A percentile compares a stretch with the other conserved stretches of the same genome.
These are phyloP conservation scores for Eremobia ochroleuca DNA, from an alignment of 2,888 invertebrate species.

Conservation along the genomic window DNA sequence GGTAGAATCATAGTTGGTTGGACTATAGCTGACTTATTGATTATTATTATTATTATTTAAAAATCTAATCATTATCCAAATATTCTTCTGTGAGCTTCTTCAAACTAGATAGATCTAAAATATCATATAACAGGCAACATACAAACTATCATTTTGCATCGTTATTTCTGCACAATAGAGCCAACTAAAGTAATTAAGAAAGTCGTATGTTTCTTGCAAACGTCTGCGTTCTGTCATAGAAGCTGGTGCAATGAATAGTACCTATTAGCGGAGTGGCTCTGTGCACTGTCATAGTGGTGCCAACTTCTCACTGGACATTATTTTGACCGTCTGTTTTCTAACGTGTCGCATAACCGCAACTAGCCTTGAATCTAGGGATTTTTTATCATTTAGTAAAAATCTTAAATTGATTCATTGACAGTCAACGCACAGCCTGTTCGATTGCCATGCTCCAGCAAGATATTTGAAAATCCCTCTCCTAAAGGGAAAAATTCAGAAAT, in stretches of 20 bases:
- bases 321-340: not conserved
- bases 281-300: constrained; percentile 20
- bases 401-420: not conserved
- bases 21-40: too few species aligned
- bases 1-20: too few species aligned
- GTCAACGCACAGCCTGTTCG: not conserved
- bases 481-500: not conserved
- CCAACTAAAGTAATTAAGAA: constrained; percentile 43
- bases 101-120: not conserved
- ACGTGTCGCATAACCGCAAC: not conserved
- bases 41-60: too few species aligned
- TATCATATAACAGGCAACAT: not conserved
- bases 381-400: not conserved
- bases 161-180: constrained; percentile 27
- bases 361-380: not conserved
- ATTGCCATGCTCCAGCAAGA: not conserved
- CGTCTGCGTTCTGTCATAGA: constrained; percentile 39
- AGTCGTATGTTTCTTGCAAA: constrained; percentile 37
- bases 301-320: constrained; percentile 10
- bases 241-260: constrained; percentile 32
- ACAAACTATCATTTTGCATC: constrained; percentile 4
- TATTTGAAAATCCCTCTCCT: not conserved
- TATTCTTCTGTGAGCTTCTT: not conserved
- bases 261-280: constrained; percentile 40
- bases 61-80: not conserved